phyloP scores from a whole-genome alignment of 2,888 invertebrate species.

The Tribolium freemani region DNA sequence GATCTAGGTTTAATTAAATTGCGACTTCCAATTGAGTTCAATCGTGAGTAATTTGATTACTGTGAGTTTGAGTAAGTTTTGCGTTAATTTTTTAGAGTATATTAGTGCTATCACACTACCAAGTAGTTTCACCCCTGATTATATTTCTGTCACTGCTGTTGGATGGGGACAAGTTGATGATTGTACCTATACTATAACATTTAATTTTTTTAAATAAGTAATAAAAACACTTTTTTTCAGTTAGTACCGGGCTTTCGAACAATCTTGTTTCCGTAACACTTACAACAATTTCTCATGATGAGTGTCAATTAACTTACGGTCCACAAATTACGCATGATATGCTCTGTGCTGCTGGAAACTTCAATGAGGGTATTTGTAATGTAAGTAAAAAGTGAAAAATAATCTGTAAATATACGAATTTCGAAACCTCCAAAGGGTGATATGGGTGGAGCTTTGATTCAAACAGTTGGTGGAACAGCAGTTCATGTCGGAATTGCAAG shows the following conservation, averaged over 20 bases:
- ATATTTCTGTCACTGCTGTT: not conserved
- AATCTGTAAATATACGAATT: not conserved
- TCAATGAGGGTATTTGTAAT: constrained; percentile 22
- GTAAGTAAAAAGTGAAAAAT: not conserved
- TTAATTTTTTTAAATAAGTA: not conserved
- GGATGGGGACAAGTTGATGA: constrained; percentile 30
- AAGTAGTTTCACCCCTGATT: constrained; percentile 3
- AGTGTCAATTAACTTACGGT: constrained; percentile 6
- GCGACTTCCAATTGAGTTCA: constrained; percentile 7
- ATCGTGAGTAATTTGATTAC: not conserved
- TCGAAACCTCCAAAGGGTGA: constrained; percentile 1
- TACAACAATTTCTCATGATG: constrained; percentile 3
- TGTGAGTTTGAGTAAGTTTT: not conserved
- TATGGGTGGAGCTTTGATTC: constrained; percentile 13
- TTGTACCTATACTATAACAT: constrained; percentile 1
- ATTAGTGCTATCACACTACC: not conserved
- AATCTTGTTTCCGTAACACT: not conserved
- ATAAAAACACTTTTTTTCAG: not conserved
- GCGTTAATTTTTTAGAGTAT: not conserved
- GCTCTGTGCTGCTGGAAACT: constrained; percentile 19
- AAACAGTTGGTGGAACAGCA: not conserved
- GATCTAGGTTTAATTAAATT: constrained; percentile 16
- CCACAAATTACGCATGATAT: constrained; percentile 3
- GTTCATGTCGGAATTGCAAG: constrained; percentile 8
- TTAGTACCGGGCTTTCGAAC: not conserved